Percentiles rank a stretch among this genome's conserved stretches.
These are phyloP conservation scores for Drosophila parthenogenetica DNA, from an alignment of 2,888 invertebrate genomes.

Conservation along the genomic window DNA sequence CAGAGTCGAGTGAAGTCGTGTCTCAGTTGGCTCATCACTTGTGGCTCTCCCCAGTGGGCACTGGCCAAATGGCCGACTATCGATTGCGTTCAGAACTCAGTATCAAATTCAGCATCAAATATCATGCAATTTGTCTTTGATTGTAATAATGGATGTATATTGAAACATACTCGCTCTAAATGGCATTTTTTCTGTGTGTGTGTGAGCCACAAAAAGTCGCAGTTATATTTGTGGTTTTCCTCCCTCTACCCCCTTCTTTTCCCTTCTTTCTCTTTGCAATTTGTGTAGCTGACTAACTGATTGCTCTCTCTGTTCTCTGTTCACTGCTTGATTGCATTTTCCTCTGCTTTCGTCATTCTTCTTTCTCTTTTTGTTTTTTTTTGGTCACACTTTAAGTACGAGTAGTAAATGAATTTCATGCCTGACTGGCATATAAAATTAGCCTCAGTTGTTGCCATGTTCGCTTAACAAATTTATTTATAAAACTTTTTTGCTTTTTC, in stretches of 20 bases:
- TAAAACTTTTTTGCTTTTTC: conserved; percentile 3
- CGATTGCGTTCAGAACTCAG: not conserved
- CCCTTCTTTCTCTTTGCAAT: conserved; percentile 5
- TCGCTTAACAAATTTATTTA: conserved; percentile 10
- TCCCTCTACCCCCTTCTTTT: too few relatives aligned
- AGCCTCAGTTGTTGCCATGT: conserved; percentile 41
- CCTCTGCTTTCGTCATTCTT: conserved; percentile 12
- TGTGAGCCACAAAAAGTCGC: too few relatives aligned
- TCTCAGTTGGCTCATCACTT: conserved; percentile 37
- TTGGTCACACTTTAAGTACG: conserved; percentile 52
- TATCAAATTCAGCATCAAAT: conserved; percentile 14
- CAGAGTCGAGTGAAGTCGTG: conserved; percentile 13
- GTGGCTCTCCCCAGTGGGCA: conserved; percentile 13
- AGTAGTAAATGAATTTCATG: conserved; percentile 62
- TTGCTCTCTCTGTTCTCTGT: conserved; percentile 29
- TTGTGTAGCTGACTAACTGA: conserved; percentile 41
- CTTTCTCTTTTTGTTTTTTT: not conserved
- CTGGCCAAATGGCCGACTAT: conserved; percentile 29
- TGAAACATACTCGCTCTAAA: not conserved
- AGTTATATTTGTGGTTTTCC: not conserved
- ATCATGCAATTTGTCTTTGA: conserved; percentile 58
- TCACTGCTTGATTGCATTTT: conserved; percentile 34
- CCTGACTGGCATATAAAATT: conserved; percentile 66
- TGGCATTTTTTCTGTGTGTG: not conserved
- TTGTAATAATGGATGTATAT: conserved; percentile 30